Evolutionary conservation across 2,797 vertebrate species (phyloP), one percentile per base, ranked within the genome.

Genomic region (Siniperca undulata): DNA sequence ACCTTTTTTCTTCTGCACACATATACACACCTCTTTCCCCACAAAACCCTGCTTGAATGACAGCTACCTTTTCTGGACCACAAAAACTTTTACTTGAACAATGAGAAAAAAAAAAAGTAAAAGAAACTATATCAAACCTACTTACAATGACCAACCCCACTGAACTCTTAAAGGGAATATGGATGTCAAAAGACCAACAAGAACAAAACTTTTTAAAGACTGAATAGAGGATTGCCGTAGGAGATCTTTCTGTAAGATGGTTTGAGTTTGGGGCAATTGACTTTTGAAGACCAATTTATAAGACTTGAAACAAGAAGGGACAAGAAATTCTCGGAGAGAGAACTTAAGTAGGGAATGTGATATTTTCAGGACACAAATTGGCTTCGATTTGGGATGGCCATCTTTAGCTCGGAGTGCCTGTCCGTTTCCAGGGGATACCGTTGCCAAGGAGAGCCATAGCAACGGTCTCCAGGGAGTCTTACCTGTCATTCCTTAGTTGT

Each of bases 401-500:
- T 96, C 91, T 95, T 96, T 95, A 93, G 95, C 96, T 97, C 95
- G 97, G 97, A 97, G 97, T 98, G 97, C 97, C 97, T 98, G 97
- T 97, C 96, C 95, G 95, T 95, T 97, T 98, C 96, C 97, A 97
- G 95, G 94, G 96, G 96, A 96, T 95, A 96, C 91, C 5, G 96
- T 97, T 97, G 97, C 96, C 94, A 95, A 93, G 72, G 88, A 95
- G 94, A 96, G 93, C 95, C 96, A 95, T 96, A 96, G 97, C 96
- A 96, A 95, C 95, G 92, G 95, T 97, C 96, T 95, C 96, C 95
- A 95, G 95, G 96, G 96, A 98, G 97, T 98, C 96, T 97, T 97
- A 97, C 97, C 96, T 97, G 97, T 98, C 98, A 99, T 99, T 99
- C 98, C 98, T 99, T 98, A 98, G 97, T 97, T 99, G 97, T 98